Evolutionary conservation across 1,140 invertebrate species (phyloP).

Genomic region (Drosophila leontia): DNA sequence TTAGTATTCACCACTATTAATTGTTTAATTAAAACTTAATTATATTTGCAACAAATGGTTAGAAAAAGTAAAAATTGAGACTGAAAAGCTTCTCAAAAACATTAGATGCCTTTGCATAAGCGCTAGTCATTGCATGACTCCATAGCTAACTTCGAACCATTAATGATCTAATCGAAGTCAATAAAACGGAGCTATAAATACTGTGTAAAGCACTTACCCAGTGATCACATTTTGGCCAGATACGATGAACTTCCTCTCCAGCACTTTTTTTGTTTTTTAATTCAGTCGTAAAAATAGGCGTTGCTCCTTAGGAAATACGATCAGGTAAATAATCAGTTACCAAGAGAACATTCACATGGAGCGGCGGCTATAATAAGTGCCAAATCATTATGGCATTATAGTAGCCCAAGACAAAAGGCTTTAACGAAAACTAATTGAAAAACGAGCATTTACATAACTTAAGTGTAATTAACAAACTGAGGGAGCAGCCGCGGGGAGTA

Average conservation of each 20-base stretch:
- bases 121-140: conserved; percentile 36
- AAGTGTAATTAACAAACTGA: conserved; percentile 66
- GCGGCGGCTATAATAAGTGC: conserved; percentile 29
- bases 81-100: not conserved
- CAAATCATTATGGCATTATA: conserved; percentile 59
- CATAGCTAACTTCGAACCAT: conserved; percentile 14
- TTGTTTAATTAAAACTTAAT: not conserved
- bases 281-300: conserved; percentile 24
- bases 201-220: conserved; percentile 44
- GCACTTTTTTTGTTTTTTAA: not conserved
- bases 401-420: conserved; percentile 45
- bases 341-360: conserved; percentile 22
- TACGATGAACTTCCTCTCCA: conserved; percentile 12
- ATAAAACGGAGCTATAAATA: conserved; percentile 36
- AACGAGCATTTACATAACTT: conserved; percentile 75
- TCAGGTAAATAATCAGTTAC: conserved; percentile 22
- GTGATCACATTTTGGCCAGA: conserved; percentile 14
- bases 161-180: conserved; percentile 48
- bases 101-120: conserved; percentile 3
- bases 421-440: conserved; percentile 75
- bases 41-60: not conserved
- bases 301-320: conserved; percentile 7
- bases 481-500: conserved; percentile 49
- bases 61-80: conserved; percentile 22
- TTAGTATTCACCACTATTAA: not conserved